These are phyloP conservation scores for Diplolepis rosae DNA, from an alignment of 2,888 invertebrate genomes.

Conservation along the genomic window DNA sequence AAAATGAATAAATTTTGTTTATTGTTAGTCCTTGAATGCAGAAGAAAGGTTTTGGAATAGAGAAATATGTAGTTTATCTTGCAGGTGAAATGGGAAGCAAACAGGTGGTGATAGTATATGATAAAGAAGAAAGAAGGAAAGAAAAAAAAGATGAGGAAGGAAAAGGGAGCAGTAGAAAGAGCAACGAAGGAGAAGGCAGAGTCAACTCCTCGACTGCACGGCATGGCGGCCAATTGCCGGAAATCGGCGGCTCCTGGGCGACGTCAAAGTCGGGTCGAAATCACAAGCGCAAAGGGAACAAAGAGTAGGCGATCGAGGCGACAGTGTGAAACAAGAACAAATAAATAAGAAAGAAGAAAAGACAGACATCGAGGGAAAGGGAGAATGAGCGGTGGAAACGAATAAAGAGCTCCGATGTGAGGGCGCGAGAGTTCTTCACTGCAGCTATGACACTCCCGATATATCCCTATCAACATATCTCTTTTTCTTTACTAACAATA, in stretches of 20 bases:
- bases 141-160: constrained; percentile 6
- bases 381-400: constrained; percentile 41
- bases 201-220: constrained; percentile 49
- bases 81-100: neutral
- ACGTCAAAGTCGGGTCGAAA: constrained; percentile 53
- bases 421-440: constrained; percentile 4
- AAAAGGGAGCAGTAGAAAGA: constrained; percentile 15
- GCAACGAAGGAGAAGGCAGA: constrained; percentile 31
- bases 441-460: constrained; percentile 3
- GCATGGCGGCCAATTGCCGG: constrained; percentile 54
- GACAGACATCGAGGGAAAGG: constrained; percentile 25
- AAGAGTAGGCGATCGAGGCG: constrained; percentile 44
- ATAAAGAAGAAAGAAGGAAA: constrained; percentile 4
- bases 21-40: no score
- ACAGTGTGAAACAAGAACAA: constrained; percentile 51
- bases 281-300: constrained; percentile 45
- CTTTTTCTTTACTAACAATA: no score
- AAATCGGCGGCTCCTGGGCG: constrained; percentile 56
- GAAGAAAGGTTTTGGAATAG: no score
- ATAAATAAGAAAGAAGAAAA: constrained; percentile 52
- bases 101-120: neutral
- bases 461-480: no score
- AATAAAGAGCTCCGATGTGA: constrained; percentile 9
- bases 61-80: no score
- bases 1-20: no score